A percentile compares a stretch with the other conserved stretches of the same genome.
Evolutionary conservation across 1,140 invertebrate species (phyloP).

Genomic region (Eufriesea mexicana): DNA sequence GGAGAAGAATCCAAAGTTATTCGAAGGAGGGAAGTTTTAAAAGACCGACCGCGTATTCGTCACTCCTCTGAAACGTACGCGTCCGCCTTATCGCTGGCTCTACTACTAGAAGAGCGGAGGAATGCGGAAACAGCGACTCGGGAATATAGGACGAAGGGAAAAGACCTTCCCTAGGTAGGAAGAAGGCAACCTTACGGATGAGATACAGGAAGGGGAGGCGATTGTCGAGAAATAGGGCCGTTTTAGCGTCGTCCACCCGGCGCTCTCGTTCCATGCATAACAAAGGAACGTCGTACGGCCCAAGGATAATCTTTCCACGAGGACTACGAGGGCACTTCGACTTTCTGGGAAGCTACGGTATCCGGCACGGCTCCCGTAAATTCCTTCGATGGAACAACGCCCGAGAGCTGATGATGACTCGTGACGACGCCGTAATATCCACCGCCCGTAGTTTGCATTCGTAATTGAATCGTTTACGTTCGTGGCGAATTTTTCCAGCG

Average conservation of each 20-base stretch:
- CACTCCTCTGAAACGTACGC: background rate
- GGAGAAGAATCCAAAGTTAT: background rate
- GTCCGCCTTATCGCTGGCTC: background rate
- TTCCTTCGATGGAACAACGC: background rate
- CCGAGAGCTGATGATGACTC: background rate
- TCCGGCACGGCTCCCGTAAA: background rate
- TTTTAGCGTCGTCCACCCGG: conserved; percentile 42
- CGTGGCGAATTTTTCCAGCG: too few species aligned
- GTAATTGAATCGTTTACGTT: background rate
- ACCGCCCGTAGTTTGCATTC: too few species aligned
- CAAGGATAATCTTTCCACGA: conserved; percentile 34
- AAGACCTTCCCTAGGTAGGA: background rate
- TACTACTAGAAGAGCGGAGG: background rate
- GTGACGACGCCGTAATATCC: too few species aligned
- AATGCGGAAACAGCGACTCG: conserved; percentile 14
- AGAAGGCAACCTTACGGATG: conserved; percentile 15
- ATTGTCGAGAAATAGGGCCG: conserved; percentile 41
- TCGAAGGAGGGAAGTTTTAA: background rate
- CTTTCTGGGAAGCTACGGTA: background rate
- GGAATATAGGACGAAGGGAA: conserved; percentile 30
- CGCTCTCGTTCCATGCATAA: conserved; percentile 47
- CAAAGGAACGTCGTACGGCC: conserved; percentile 26
- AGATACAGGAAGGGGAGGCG: conserved; percentile 37
- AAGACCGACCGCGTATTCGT: background rate
- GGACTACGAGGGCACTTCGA: conserved; percentile 5